A percentile compares a stretch with the other conserved stretches of the same genome.
Conservation (phyloP, 2,797 vertebrate species). For the Megalops cyprinoides region DNA sequence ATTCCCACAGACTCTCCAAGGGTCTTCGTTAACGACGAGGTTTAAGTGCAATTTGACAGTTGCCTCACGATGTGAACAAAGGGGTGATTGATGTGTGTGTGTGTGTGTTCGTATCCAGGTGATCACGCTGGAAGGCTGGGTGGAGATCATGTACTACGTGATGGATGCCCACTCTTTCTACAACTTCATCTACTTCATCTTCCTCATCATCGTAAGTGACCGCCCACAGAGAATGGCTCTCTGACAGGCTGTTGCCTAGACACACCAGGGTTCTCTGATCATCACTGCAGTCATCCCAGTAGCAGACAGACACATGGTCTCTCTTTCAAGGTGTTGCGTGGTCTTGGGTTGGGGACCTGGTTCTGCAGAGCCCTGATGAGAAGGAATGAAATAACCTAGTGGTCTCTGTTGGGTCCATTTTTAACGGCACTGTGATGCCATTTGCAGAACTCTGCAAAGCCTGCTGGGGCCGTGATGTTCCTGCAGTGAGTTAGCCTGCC, state of each 20-base stretch:
- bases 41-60: no score
- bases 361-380: neutral
- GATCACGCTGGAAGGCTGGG: conserved; percentile 84
- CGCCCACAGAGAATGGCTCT: neutral
- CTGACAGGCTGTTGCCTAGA: neutral
- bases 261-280: neutral
- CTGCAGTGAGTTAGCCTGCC: no score
- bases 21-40: no score
- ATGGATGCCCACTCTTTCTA: conserved; percentile 87
- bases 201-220: conserved; percentile 82
- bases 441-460: no score
- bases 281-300: no score
- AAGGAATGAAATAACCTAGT: neutral
- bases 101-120: conserved; percentile 62
- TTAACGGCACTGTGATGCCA: no score
- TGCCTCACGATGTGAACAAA: no score
- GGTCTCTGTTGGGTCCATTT: neutral
- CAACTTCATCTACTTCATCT: conserved; percentile 86
- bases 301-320: no score
- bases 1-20: no score
- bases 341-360: neutral
- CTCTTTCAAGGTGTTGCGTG: neutral
- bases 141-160: conserved; percentile 87
- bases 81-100: conserved; percentile 1
- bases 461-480: no score